Conservation (phyloP, 2,797 vertebrate genomes). For the Anisognathus igniventris region DNA sequence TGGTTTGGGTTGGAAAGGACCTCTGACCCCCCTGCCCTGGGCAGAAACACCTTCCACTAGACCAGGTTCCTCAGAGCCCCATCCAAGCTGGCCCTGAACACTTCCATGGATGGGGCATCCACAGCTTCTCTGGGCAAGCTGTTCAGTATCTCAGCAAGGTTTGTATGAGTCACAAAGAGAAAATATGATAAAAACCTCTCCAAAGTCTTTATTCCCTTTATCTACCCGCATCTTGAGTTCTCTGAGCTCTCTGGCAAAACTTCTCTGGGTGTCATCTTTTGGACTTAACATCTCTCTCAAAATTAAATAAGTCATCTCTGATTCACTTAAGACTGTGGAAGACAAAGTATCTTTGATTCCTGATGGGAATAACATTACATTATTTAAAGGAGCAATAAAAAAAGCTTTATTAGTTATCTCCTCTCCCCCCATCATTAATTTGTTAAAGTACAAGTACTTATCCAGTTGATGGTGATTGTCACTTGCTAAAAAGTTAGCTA, state of each 20-base stretch:
- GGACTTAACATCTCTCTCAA: neutral
- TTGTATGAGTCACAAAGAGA: neutral
- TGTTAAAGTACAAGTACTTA: constrained; percentile 43
- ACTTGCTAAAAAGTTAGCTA: constrained; percentile 44
- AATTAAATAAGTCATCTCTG: neutral
- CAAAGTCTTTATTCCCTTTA: neutral
- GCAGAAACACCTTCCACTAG: neutral
- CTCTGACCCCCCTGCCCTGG: neutral
- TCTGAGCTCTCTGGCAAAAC: neutral
- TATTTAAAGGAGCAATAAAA: constrained; percentile 1
- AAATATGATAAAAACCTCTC: neutral
- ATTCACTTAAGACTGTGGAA: neutral
- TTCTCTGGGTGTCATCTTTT: neutral
- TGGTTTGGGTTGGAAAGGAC: neutral
- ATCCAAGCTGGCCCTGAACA: neutral
- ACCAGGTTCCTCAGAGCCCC: neutral
- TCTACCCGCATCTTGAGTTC: neutral
- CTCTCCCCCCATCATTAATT: constrained; percentile 8
- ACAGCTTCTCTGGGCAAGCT: neutral
- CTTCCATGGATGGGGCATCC: neutral
- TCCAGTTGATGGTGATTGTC: constrained; percentile 35
- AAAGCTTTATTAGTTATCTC: constrained; percentile 20
- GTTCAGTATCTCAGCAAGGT: neutral
- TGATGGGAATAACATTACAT: neutral
- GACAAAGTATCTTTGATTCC: neutral